Evolutionary conservation across 35 echinoderm and acorn worm species (phyloP), one percentile per base, ranked within the genome.

Genomic region (Amphiura filiformis): DNA sequence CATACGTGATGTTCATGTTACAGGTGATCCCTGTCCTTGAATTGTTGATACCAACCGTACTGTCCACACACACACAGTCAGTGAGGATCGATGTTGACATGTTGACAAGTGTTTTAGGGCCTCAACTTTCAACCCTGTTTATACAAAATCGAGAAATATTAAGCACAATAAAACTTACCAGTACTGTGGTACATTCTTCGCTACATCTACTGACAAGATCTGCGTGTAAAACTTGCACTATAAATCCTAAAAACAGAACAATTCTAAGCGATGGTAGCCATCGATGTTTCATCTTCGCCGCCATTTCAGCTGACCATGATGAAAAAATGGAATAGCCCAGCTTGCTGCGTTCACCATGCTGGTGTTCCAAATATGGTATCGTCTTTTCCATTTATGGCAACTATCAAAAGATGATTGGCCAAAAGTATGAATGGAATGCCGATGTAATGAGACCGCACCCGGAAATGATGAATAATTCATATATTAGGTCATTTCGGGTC

Each of bases 361-460:
- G 7, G 26, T 70, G 7, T 26, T 26, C 26, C 61, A 82, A 11
- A 82, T 82, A 82, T 40, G 80, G 80, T n/a, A 39, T 1, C 35
- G 80, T 18, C 3, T 41, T 30, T 39, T 82, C 80, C 80, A 82
- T 82, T 41, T 82, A 41, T 28, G 61, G 61, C 28, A 70, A 5
- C 61, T 18, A n/a, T 26, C 17, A 70, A 5, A n/a, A 5, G 28
- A n/a, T 70, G 61, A 70, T 91, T 91, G 89, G 89, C 39, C 76
- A 77, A 91, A 91, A 91, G 89, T 91, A 35, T 78, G 89, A 79
- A 87, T 87, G 85, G 85, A 87, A 87, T 87, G 85, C 76, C 14
- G 32, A 47, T 34, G 36, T 87, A 78, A 87, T 87, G 70, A 87
- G 75, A 35, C 76, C 61, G 61, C 61, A 70, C 61, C 61, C 61